Percentiles rank a stretch among this genome's conserved stretches.
Evolutionary conservation across 2,888 invertebrate species (phyloP).

Genomic region (Fissipunctia ypsillon): DNA sequence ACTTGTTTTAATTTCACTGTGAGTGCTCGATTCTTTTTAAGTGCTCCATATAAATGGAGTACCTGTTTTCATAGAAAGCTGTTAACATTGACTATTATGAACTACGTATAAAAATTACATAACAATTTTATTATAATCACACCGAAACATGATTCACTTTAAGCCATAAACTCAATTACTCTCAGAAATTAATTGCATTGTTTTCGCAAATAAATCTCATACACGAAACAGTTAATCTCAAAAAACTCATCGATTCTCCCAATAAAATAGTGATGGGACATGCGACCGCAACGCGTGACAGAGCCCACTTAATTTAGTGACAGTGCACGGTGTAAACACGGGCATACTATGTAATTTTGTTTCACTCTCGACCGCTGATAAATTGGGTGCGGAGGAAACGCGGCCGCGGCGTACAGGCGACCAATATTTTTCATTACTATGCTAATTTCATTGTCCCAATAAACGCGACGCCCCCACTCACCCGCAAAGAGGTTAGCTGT

Average conservation of each 20-base stretch:
- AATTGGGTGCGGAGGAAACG: slow-evolving; percentile 78
- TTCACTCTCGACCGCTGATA: slow-evolving; percentile 78
- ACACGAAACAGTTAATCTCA: slow-evolving; percentile 49
- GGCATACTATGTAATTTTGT: slow-evolving; percentile 75
- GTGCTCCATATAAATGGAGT: slow-evolving; percentile 38
- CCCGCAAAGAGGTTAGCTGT: slow-evolving; percentile 87
- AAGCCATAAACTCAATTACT: slow-evolving; percentile 25
- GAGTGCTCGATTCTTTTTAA: slow-evolving; percentile 59
- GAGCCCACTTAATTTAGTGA: slow-evolving; percentile 72
- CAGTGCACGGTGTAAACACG: slow-evolving; percentile 67
- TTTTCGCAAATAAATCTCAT: slow-evolving; percentile 51
- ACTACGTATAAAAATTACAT: not conserved
- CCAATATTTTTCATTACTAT: slow-evolving; percentile 90
- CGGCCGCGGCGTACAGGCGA: slow-evolving; percentile 74
- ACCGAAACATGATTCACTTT: slow-evolving; percentile 28
- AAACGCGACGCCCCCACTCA: slow-evolving; percentile 81
- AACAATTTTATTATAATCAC: not conserved
- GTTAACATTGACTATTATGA: not conserved
- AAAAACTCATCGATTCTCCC: slow-evolving; percentile 55
- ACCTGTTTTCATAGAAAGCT: slow-evolving; percentile 22
- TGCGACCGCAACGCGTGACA: slow-evolving; percentile 66
- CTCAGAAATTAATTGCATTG: slow-evolving; percentile 35
- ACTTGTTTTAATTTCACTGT: slow-evolving; percentile 57
- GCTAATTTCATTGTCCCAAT: slow-evolving; percentile 90
- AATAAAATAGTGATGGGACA: slow-evolving; percentile 64